These are phyloP conservation scores for Hapalemur alaotrensis DNA, from an alignment of 2,797 vertebrate species.

Conservation along the genomic window DNA sequence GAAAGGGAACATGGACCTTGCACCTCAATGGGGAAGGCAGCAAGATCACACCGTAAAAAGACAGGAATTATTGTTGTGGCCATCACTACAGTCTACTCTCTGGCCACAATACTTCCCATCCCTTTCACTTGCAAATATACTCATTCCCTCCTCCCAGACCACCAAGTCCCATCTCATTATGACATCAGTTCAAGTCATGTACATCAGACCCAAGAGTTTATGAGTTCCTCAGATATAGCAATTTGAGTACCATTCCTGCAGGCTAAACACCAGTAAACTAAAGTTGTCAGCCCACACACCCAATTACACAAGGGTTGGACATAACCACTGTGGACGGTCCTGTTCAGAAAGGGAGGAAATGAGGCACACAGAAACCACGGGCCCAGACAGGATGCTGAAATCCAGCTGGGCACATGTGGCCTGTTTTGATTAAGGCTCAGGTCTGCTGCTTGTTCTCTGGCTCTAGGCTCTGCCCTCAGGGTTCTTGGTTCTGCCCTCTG, in stretches of 20 bases:
- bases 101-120: not conserved
- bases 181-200: not conserved
- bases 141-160: not conserved
- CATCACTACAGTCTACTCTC: not conserved
- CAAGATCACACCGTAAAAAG: not conserved
- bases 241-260: not conserved
- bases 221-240: not conserved
- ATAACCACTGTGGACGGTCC: accelerated
- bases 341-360: not conserved
- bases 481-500: not conserved
- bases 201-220: not conserved
- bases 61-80: not conserved
- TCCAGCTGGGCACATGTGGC: no score
- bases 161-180: not conserved
- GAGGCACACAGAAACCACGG: not conserved
- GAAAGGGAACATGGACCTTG: not conserved
- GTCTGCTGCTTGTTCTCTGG: not conserved
- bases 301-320: no score
- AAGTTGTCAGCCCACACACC: not conserved
- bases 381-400: not conserved
- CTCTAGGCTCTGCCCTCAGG: not conserved
- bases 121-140: not conserved
- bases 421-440: not conserved
- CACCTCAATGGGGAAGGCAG: not conserved
- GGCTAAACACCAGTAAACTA: not conserved